These are phyloP conservation scores for Drosophila santomea DNA, from an alignment of 1,140 invertebrate genomes.

Conservation along the genomic window DNA sequence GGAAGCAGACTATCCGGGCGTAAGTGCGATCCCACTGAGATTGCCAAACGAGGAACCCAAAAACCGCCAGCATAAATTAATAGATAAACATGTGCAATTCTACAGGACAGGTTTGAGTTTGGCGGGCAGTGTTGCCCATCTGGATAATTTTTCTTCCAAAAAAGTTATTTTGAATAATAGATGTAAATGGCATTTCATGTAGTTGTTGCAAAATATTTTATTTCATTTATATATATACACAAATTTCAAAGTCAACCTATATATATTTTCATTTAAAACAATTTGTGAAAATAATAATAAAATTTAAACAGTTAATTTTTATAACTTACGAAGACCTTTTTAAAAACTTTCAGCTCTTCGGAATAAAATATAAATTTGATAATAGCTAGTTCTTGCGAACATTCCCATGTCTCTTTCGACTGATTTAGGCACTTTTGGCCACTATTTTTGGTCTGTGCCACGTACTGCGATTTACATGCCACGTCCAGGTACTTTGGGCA, in stretches of 20 bases:
- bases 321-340: too few relatives aligned
- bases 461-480: constrained; percentile 56
- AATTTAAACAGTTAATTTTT: too few relatives aligned
- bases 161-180: too few relatives aligned
- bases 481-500: constrained; percentile 17
- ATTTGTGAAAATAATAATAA: too few relatives aligned
- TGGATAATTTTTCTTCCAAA: background rate
- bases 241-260: too few relatives aligned
- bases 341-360: too few relatives aligned
- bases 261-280: too few relatives aligned
- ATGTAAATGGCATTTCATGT: too few relatives aligned
- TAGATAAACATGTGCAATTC: constrained; percentile 75
- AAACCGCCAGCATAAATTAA: constrained; percentile 79
- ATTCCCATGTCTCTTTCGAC: too few relatives aligned
- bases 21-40: constrained; percentile 57
- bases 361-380: too few relatives aligned
- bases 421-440: background rate
- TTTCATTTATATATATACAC: too few relatives aligned
- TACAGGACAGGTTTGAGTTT: constrained; percentile 25
- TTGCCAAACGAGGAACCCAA: constrained; percentile 54
- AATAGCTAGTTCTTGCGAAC: background rate
- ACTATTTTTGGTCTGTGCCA: constrained; percentile 20
- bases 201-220: too few relatives aligned
- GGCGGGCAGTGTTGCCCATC: constrained; percentile 2
- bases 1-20: constrained; percentile 40